phyloP scores from a whole-genome alignment of 2,113 vertebrate species.

The Carlito syrichta region DNA sequence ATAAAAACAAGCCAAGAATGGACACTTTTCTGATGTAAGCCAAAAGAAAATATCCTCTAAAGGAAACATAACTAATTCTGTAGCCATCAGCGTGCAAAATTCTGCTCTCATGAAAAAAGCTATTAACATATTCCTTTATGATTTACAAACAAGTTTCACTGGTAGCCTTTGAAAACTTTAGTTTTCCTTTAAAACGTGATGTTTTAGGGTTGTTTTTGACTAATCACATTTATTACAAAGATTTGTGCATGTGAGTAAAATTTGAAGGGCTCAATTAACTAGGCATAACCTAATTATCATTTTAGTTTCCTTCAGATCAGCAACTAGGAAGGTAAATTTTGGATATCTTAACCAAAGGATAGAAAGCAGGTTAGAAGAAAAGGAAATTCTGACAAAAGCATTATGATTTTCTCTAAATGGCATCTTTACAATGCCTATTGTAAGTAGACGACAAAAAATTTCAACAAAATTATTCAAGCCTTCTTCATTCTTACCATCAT shows the following conservation, averaged over 20 bases:
- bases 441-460: constrained; percentile 1
- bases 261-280: neutral
- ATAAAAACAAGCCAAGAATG: neutral
- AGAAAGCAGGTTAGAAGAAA: neutral
- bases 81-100: neutral
- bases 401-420: neutral
- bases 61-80: neutral
- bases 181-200: neutral
- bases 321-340: neutral
- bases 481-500: neutral
- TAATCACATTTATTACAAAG: neutral
- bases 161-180: neutral
- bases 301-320: neutral
- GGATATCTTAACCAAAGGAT: neutral
- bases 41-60: neutral
- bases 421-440: neutral
- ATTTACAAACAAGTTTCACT: neutral
- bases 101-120: neutral
- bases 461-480: neutral
- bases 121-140: neutral
- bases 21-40: neutral
- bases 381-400: constrained; percentile 2
- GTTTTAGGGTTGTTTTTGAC: neutral
- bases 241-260: neutral
- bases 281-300: neutral